Conservation (phyloP, 2,888 invertebrate genomes). For the Torymus tubicola region DNA sequence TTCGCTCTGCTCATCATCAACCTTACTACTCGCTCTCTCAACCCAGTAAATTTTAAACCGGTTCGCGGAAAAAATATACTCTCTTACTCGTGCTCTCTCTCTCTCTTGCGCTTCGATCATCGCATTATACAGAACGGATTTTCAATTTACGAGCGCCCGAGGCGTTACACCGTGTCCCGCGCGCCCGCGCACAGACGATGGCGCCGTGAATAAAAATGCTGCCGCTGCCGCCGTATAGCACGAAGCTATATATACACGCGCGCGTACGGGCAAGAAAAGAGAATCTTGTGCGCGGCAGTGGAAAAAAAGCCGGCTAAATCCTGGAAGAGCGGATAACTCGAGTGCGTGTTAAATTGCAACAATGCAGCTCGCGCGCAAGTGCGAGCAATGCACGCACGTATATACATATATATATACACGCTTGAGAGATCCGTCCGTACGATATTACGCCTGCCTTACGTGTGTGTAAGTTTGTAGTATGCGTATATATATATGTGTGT, state of each 20-base stretch:
- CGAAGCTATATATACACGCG: neutral
- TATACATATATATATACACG: too few species aligned
- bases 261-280: neutral
- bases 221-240: neutral
- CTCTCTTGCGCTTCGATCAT: slow-evolving; percentile 51
- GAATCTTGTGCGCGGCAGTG: neutral
- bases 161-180: slow-evolving; percentile 50
- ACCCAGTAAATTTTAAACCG: slow-evolving; percentile 53
- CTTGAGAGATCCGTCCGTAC: slow-evolving; percentile 38
- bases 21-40: neutral
- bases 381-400: slow-evolving; percentile 2
- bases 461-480: neutral
- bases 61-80: slow-evolving; percentile 55
- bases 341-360: slow-evolving; percentile 59
- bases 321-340: slow-evolving; percentile 61
- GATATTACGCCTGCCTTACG: slow-evolving; percentile 38
- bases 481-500: slow-evolving; percentile 38
- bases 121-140: slow-evolving; percentile 60
- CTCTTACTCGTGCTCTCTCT: slow-evolving; percentile 3
- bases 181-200: slow-evolving; percentile 7
- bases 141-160: slow-evolving; percentile 58
- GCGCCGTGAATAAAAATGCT: slow-evolving; percentile 54
- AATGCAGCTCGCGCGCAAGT: slow-evolving; percentile 55
- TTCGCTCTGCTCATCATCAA: neutral
- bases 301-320: slow-evolving; percentile 48